phyloP scores from a whole-genome alignment of 2,113 vertebrate genomes.

The Anolis carolinensis region DNA sequence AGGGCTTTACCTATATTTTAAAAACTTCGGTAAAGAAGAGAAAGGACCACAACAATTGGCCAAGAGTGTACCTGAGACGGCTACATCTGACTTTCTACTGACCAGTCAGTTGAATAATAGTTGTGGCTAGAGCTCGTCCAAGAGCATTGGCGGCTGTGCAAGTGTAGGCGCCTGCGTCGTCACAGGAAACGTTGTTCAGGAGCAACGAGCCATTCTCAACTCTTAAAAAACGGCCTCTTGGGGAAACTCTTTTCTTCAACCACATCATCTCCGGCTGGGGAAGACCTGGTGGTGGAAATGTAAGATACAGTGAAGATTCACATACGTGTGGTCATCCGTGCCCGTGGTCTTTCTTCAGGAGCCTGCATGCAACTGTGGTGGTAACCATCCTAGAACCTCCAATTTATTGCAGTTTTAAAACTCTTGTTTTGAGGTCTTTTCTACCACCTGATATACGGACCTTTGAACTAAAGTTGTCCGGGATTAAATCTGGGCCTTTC shows the following conservation, averaged over 20 bases:
- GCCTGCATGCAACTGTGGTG: too few species aligned
- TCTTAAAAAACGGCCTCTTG: slow-evolving; percentile 55
- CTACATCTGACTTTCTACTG: slow-evolving; percentile 42
- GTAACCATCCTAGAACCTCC: too few species aligned
- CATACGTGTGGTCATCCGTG: too few species aligned
- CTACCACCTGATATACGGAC: neutral
- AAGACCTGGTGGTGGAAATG: slow-evolving; percentile 73
- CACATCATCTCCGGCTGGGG: slow-evolving; percentile 83
- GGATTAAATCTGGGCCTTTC: neutral
- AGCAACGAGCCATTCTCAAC: slow-evolving; percentile 81
- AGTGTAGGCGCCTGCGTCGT: slow-evolving; percentile 79
- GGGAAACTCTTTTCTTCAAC: slow-evolving; percentile 73
- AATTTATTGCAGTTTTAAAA: too few species aligned
- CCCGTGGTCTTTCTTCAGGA: too few species aligned
- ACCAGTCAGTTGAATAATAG: slow-evolving; percentile 78
- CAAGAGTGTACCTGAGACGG: neutral
- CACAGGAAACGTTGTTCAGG: slow-evolving; percentile 78
- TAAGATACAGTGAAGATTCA: slow-evolving; percentile 23
- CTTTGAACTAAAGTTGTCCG: neutral
- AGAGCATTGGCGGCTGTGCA: slow-evolving; percentile 83
- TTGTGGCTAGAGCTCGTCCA: slow-evolving; percentile 76
- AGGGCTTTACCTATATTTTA: neutral
- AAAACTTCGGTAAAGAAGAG: too few species aligned
- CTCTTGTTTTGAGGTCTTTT: neutral
- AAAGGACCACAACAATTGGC: neutral